Conservation (phyloP, 1,140 invertebrate genomes). For the Venustaconcha ellipsiformis region DNA sequence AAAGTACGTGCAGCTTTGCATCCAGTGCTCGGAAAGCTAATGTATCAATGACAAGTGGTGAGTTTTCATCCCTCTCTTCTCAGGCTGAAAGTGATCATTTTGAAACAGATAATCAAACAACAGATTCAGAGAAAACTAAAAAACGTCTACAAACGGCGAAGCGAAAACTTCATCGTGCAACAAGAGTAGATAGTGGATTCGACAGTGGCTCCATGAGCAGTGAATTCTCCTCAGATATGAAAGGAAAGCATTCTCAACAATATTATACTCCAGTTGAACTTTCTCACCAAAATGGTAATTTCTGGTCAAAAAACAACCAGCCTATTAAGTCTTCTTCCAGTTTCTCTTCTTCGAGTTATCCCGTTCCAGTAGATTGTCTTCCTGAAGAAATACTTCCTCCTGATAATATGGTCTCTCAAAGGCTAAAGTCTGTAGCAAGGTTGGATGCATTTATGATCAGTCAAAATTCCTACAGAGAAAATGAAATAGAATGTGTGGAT, state of each 20-base stretch:
- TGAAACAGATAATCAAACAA: slow-evolving; percentile 39
- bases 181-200: slow-evolving; percentile 57
- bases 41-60: slow-evolving; percentile 54
- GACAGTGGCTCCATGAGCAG: slow-evolving; percentile 56
- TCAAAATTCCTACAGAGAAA: too few relatives aligned
- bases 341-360: slow-evolving; percentile 3
- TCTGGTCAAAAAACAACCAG: neutral
- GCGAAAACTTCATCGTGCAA: slow-evolving; percentile 29
- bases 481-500: too few relatives aligned
- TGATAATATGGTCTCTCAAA: too few relatives aligned
- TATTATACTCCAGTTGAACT: slow-evolving; percentile 18
- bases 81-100: slow-evolving; percentile 45
- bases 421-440: too few relatives aligned
- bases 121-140: slow-evolving; percentile 31
- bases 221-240: slow-evolving; percentile 35
- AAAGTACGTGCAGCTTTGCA: slow-evolving; percentile 43
- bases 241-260: neutral
- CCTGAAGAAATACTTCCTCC: neutral
- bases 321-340: neutral
- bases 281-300: slow-evolving; percentile 24
- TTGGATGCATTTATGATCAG: too few relatives aligned
- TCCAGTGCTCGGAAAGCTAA: slow-evolving; percentile 28
- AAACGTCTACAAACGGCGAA: slow-evolving; percentile 17
- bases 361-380: slow-evolving; percentile 19
- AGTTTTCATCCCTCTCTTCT: slow-evolving; percentile 55